phyloP scores from a whole-genome alignment of 2,113 vertebrate genomes.

The Aptenodytes patagonicus region DNA sequence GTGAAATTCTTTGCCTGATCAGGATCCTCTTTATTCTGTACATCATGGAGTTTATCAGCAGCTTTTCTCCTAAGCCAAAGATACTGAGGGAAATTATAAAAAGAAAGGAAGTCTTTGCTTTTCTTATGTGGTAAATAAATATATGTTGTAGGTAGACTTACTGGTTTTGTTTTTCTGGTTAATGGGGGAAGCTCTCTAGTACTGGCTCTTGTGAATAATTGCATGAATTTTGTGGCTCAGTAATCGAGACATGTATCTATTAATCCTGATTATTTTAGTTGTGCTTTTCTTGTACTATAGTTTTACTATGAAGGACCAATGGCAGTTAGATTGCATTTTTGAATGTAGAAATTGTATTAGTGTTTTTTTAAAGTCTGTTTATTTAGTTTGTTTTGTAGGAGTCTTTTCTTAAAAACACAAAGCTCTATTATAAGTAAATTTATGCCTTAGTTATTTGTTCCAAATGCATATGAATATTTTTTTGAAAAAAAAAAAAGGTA shows the following conservation, averaged over 20 bases:
- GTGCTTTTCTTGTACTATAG: not conserved
- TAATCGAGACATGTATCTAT: not conserved
- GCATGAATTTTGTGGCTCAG: not conserved
- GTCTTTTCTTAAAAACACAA: not conserved
- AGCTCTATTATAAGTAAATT: not conserved
- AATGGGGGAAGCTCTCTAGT: not conserved
- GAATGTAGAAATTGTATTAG: not conserved
- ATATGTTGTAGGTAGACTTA: not conserved
- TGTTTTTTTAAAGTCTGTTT: not conserved
- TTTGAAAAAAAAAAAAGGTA: not conserved
- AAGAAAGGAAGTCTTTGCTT: not conserved
- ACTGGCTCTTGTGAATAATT: not conserved
- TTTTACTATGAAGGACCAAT: not conserved
- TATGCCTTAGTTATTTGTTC: not conserved
- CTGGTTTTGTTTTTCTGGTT: not conserved
- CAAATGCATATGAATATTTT: not conserved
- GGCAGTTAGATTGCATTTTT: not conserved
- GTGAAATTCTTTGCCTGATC: not conserved
- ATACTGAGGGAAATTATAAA: not conserved
- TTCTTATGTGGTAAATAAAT: not conserved
- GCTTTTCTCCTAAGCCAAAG: not conserved
- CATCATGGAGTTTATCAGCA: not conserved
- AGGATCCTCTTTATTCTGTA: not conserved
- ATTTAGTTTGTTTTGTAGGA: not conserved
- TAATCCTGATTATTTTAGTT: not conserved